Evolutionary conservation across 2,797 vertebrate species (phyloP), one percentile per base, ranked within the genome.

Genomic region (Crocodylus rhombifer): DNA sequence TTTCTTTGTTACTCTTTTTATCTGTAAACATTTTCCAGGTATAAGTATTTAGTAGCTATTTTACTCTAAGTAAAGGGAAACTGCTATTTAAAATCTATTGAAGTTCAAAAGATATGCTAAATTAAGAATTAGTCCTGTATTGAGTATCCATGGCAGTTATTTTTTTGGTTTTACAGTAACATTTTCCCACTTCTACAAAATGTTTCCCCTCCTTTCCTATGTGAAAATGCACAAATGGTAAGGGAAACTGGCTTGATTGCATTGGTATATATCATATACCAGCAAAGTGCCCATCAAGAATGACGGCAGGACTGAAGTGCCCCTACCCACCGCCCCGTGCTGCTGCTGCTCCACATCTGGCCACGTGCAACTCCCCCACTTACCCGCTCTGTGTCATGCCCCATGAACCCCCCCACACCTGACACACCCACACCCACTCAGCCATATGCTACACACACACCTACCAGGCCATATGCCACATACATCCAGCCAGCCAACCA

Each of bases 61-160:
- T 87, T 84, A 60, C 16, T 2, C 2, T 88, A 6, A 11, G 86
- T 63, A 86, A 71, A 83, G 91, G 23, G 13, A 57, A 79, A 85
- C 91, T 84, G 82, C 28, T 86, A 78, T 80, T 69, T 91, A 42
- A 92, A 92, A 73, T 90, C 82, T 92, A 30, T 14, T 0, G 0
- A 63, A 73, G 78, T 63, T 77, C 77, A 83, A 91, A 81, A 80
- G n/a, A 58, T 63, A 7, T 80, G 15, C 14, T 21, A 73, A 1
- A n/a, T 36, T 36, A 36, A 36, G 33, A 36, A 36, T 84, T 36
- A 62, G 88, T 82, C 91, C 84, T 62, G 81, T 87, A 14, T 80
- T 91, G 71, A 87, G 84, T 82, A 80, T 80, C 84, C 17, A 4
- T 91, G 77, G 62, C 26, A 89, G 36, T 25, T 85, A 56, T 88